Conservation (phyloP, 2,113 vertebrate species). For the Tyrannus savana region DNA sequence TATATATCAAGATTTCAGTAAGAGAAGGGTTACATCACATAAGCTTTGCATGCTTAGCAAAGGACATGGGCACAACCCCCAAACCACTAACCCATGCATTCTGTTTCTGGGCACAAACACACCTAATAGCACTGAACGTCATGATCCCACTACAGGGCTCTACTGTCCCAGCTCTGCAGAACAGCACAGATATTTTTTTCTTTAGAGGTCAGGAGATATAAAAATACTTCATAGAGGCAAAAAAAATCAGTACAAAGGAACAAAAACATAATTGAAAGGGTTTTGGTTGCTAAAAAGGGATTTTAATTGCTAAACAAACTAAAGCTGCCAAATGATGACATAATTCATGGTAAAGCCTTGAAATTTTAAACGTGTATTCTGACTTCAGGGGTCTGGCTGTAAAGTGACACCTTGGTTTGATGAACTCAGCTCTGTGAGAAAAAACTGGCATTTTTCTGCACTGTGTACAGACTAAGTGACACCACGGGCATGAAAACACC, state of each 20-base stretch:
- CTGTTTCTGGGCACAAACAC: background rate
- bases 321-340: background rate
- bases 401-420: background rate
- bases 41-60: background rate
- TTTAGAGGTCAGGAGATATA: background rate
- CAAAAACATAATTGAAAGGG: background rate
- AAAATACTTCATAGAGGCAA: background rate
- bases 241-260: background rate
- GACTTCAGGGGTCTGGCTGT: background rate
- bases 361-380: background rate
- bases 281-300: background rate
- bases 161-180: background rate
- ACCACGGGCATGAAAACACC: background rate
- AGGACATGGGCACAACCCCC: background rate
- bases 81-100: fast-evolving
- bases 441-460: background rate
- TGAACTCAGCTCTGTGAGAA: background rate
- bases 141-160: fast-evolving
- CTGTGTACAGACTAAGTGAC: background rate
- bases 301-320: background rate
- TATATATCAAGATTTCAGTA: background rate
- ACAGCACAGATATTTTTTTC: background rate
- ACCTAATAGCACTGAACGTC: background rate
- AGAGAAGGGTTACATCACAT: background rate
- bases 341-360: background rate